Base-by-base conservation (phyloP, 2,888 invertebrate species). In the Drosophila fungiperda region DNA sequence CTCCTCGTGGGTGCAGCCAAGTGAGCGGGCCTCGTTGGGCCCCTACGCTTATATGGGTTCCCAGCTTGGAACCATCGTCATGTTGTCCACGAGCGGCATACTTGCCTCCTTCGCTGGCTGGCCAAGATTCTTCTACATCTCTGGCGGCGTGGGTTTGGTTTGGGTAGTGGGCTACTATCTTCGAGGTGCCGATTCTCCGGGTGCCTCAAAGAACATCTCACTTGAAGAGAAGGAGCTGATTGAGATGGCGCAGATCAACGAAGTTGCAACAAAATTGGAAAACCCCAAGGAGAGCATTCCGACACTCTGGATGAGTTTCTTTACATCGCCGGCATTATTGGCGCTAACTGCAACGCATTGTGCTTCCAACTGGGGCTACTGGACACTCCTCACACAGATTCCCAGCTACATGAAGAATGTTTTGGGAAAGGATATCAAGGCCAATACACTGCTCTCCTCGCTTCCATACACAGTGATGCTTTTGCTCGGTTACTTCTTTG, bases 361-460 rank as follows among this genome's bases (percentile, higher is more conserved):
- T 95, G 9, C 95, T 95, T 96, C 50, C 7, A 72, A 62, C 0
- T 78, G 77, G 72, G 96, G 96, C 96, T 96, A 95, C 87, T 96
- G 95, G 95, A 96, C 95, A 0, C 93, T 96, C 3, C 92, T 96
- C 69, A 96, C 96, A 0, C 95, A 96, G 90, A 95, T 96, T 83
- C 96, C 96, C 0, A 95, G 94, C 0, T 96, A 96, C 84, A 94
- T 96, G 94, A 94, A 95, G 76, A 94, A 94, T 59, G 95, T 97
- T 2, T 94, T 97, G 12, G 94, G 94, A 45, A 96, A 95, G 80
- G 94, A 97, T 74, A 96, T 97, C 93, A 95, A 79, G 94, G 95
- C 95, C 94, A 94, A 94, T 79, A 94, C 94, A 1, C 69, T 93
- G 3, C 87, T 94, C 8, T 94, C 95, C 2, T 94, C 95, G 0